phyloP scores from a whole-genome alignment of 2,797 vertebrate species.

The Pagetopsis macropterus region DNA sequence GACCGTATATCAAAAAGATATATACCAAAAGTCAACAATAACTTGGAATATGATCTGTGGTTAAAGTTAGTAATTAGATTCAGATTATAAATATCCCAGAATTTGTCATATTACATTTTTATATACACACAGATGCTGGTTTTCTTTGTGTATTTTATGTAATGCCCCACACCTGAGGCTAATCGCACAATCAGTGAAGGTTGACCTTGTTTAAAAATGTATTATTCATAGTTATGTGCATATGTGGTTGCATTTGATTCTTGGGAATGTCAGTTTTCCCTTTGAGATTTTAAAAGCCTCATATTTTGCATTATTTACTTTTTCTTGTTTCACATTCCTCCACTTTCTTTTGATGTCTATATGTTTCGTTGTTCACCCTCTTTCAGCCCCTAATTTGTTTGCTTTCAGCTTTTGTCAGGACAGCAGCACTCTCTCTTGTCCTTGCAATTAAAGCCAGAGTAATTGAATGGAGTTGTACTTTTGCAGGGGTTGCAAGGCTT shows the following conservation, averaged over 20 bases:
- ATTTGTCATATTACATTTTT: not conserved
- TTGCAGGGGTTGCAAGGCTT: constrained; percentile 97
- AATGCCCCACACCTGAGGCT: not conserved
- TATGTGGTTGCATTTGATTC: not conserved
- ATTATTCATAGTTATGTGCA: not conserved
- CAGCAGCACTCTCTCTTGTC: not conserved
- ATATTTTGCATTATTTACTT: not conserved
- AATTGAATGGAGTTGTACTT: constrained; percentile 83
- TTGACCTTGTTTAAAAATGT: not conserved
- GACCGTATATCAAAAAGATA: not conserved
- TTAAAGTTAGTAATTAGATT: not conserved
- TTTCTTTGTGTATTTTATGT: not conserved
- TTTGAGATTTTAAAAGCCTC: constrained; percentile 1
- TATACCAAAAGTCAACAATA: not conserved
- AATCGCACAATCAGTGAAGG: constrained; percentile 2
- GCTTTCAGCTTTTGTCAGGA: constrained; percentile 9
- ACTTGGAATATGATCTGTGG: not conserved
- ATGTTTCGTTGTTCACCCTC: not conserved
- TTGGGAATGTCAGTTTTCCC: not conserved
- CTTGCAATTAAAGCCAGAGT: constrained; percentile 44
- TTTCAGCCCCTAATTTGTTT: constrained; percentile 4
- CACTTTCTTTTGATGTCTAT: constrained; percentile 9
- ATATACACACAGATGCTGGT: not conserved
- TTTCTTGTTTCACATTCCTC: constrained; percentile 4
- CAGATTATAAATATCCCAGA: not conserved